A percentile compares a stretch with the other conserved stretches of the same genome.
These are phyloP conservation scores for Cossypha dichroa DNA, from an alignment of 2,797 vertebrate genomes.

Conservation along the genomic window DNA sequence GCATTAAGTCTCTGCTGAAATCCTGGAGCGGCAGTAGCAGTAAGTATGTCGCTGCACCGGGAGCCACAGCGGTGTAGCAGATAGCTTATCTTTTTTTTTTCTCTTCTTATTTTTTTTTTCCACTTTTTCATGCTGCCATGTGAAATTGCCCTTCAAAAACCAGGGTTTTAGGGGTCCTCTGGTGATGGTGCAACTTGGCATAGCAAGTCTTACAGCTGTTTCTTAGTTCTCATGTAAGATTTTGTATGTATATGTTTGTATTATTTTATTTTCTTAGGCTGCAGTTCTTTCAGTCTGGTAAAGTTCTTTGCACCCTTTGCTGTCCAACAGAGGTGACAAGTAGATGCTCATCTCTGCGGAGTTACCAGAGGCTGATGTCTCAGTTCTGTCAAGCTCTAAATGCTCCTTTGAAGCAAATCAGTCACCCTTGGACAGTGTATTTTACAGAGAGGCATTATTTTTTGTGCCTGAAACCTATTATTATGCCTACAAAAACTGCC, in stretches of 20 bases:
- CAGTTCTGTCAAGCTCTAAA: background rate
- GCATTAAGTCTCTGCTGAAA: conserved; percentile 97
- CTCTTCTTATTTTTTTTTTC: too few species aligned
- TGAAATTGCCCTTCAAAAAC: background rate
- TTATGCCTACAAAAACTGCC: background rate
- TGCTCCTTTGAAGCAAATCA: background rate
- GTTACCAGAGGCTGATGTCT: conserved; percentile 4
- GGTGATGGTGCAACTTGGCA: background rate
- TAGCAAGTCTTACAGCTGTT: background rate
- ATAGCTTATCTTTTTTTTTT: accelerated
- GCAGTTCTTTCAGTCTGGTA: background rate
- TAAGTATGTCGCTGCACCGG: conserved; percentile 79
- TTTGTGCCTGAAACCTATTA: background rate
- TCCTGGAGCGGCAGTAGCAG: conserved; percentile 93
- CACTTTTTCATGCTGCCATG: background rate
- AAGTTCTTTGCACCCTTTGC: conserved; percentile 44
- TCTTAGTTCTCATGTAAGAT: background rate
- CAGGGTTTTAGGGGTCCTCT: background rate
- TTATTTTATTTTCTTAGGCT: background rate
- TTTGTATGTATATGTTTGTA: accelerated
- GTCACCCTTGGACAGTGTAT: background rate
- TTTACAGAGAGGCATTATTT: background rate
- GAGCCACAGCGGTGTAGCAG: background rate
- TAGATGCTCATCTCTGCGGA: background rate
- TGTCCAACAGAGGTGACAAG: background rate